Evolutionary conservation across 1,140 invertebrate species (phyloP).

Genomic region (Diploscapter pachys): DNA sequence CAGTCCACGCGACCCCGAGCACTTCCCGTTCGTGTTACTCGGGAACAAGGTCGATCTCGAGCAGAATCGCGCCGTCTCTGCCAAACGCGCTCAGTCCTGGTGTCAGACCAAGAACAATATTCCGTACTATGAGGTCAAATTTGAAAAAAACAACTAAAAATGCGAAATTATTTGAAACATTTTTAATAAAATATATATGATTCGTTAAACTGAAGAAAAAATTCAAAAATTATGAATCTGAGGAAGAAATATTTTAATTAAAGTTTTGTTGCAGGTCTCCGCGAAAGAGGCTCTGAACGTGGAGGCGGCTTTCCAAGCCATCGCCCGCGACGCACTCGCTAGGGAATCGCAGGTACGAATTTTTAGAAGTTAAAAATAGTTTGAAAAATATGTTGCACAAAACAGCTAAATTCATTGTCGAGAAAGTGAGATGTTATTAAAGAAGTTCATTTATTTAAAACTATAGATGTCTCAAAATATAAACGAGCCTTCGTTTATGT

Average conservation of each 20-base stretch:
- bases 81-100: slow-evolving; percentile 94
- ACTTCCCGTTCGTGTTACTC: slow-evolving; percentile 98
- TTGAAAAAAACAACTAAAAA: slow-evolving; percentile 74
- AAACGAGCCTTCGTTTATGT: too few species aligned
- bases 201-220: too few species aligned
- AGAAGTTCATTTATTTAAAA: too few species aligned
- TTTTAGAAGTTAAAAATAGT: too few species aligned
- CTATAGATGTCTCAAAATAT: too few species aligned
- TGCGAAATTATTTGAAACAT: too few species aligned
- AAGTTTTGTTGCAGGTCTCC: slow-evolving; percentile 43
- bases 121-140: slow-evolving; percentile 69
- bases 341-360: slow-evolving; percentile 44
- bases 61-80: slow-evolving; percentile 88
- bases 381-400: too few species aligned
- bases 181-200: too few species aligned
- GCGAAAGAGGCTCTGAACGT: slow-evolving; percentile 58
- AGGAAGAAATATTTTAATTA: too few species aligned
- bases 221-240: too few species aligned
- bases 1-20: slow-evolving; percentile 88
- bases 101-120: slow-evolving; percentile 96
- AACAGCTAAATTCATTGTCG: too few species aligned
- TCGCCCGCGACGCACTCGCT: slow-evolving; percentile 51
- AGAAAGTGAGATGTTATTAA: too few species aligned
- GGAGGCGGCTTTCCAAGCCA: slow-evolving; percentile 53
- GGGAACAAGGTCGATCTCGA: slow-evolving; percentile 99